Evolutionary conservation across 2,113 vertebrate genomes (phyloP).

Genomic region (Mus pahari): DNA sequence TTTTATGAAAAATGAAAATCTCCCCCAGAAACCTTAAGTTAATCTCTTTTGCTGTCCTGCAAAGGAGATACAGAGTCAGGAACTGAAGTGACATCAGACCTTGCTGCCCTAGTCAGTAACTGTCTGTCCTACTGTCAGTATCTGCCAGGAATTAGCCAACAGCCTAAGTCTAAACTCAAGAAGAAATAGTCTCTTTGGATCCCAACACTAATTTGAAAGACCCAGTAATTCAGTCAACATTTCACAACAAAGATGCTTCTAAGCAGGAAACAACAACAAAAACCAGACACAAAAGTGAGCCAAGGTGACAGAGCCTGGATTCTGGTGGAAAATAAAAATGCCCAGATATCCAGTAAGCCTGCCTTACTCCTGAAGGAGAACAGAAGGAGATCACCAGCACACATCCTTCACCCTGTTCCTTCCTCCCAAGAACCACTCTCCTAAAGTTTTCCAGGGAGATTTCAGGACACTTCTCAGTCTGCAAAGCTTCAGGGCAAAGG

Average conservation of each 20-base stretch:
- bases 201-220: constrained; percentile 37
- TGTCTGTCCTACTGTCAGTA: background rate
- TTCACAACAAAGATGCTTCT: background rate
- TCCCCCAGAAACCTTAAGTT: background rate
- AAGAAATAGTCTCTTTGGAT: constrained; percentile 15
- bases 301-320: background rate
- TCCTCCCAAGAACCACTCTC: background rate
- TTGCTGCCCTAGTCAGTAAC: background rate
- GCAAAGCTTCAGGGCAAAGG: background rate
- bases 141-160: background rate
- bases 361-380: no score
- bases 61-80: background rate
- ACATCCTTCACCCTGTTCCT: background rate
- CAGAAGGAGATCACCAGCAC: background rate
- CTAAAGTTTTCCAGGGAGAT: background rate
- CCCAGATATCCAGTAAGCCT: background rate
- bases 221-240: background rate
- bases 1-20: constrained; percentile 52
- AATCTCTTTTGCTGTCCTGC: background rate
- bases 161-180: constrained; percentile 28
- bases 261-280: background rate
- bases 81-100: background rate
- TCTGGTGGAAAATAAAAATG: constrained; percentile 50
- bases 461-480: background rate
- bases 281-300: background rate